Evolutionary conservation across 2,888 invertebrate genomes (phyloP).

Genomic region (Napeogenes inachia): DNA sequence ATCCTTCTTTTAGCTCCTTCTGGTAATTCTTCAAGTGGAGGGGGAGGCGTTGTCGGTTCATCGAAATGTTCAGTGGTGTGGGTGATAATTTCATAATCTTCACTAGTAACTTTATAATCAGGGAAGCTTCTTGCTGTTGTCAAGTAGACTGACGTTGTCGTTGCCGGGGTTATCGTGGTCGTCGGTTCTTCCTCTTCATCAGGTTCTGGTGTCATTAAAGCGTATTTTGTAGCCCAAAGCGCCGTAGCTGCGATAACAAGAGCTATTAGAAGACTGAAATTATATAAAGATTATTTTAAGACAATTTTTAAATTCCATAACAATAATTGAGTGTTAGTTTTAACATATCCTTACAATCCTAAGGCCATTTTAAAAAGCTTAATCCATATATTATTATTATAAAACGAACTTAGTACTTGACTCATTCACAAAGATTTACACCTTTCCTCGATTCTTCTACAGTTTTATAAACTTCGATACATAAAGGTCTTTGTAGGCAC

Average conservation of each 20-base stretch:
- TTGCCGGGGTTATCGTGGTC: too few species aligned
- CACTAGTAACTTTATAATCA: too few species aligned
- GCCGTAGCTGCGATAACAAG: conserved; percentile 60
- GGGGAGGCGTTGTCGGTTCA: too few species aligned
- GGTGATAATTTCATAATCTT: too few species aligned
- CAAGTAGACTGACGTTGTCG: too few species aligned
- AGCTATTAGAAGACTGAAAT: conserved; percentile 57
- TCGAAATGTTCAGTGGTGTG: too few species aligned
- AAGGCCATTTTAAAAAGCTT: conserved; percentile 18
- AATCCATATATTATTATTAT: background rate
- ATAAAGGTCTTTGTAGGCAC: background rate
- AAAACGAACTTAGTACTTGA: background rate
- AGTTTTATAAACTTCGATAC: background rate
- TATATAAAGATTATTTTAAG: conserved; percentile 12
- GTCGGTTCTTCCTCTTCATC: background rate
- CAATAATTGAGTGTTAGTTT: background rate
- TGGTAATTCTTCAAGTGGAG: too few species aligned
- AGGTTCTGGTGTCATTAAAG: conserved; percentile 25
- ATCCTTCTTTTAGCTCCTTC: too few species aligned
- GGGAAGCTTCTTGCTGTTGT: too few species aligned
- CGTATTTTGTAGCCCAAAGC: conserved; percentile 49
- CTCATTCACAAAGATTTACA: background rate
- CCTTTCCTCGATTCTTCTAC: background rate
- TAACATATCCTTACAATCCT: conserved; percentile 23
- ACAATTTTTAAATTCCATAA: background rate